Evolutionary conservation across 2,797 vertebrate genomes (phyloP), one percentile per base, ranked within the genome.

Genomic region (Echiichthys vipera): DNA sequence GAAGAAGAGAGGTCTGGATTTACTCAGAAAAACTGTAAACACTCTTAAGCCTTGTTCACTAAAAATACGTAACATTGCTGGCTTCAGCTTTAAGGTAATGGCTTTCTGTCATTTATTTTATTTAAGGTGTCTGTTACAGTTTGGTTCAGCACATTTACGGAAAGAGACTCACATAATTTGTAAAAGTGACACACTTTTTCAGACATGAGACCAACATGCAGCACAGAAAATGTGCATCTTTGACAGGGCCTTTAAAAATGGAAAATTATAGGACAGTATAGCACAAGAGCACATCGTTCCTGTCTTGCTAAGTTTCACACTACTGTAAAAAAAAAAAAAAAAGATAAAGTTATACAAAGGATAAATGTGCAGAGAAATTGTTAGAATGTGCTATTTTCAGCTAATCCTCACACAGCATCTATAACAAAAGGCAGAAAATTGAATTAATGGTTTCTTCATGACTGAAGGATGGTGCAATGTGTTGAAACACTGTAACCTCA

Each of bases 391-490:
- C 24, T 29, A 42, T 61, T 51, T 67, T 53, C 22, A 56, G 25
- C 47, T 27, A 5, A 29, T 47, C 40, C 65, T 80, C 51, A 62
- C 50, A 70, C 18, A 22, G 30, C 24, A 56, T 50, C 61, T 40
- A 9, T 2, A 49, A 58, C 20, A 75, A 39, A 62, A 74, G 57
- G 56, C 61, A 39, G 45, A 30, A 25, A 53, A 39, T n/a, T 14
- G 27, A 65, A 49, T 79, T 67, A 70, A 72, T 74, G 56, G 55
- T 57, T 18, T 58, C 30, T 32, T 49, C 8, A 1, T 67, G 80
- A 81, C 50, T 68, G 69, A 65, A 51, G 46, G 58, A 75, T 84
- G 84, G 65, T 81, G 87, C 81, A 84, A 83, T 47, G 18, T 32
- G 7, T 18, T 72, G 72, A 69, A 84, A 89, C 56, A 32, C 63